Base-by-base conservation (phyloP, 2,888 invertebrate genomes). In the Pyrgus malvae region DNA sequence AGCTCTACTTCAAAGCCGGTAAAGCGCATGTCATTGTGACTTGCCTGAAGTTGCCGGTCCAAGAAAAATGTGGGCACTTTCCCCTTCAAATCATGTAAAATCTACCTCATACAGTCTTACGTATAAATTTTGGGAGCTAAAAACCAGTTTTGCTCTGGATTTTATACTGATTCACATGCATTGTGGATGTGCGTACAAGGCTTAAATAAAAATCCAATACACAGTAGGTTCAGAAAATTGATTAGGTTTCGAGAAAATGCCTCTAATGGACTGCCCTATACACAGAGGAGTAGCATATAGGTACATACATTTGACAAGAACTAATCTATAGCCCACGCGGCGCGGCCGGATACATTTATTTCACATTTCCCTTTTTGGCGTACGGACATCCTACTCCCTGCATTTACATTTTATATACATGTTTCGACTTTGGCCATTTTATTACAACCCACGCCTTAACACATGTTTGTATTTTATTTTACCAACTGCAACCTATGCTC, bases 351-450 rank as follows among this genome's bases (percentile, higher is more conserved):
- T 83, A 83, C 82, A 85, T 85, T 78, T 77, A 82, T 86, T 81
- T 83, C 81, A 80, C 77, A 80, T 84, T 76, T 80, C 74, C 80
- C 89, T 78, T 84, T 85, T 86, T 84, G 69, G 83, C 79, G 72
- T 70, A 69, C 84, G 85, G 86, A 86, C 87, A 80, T 85, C 86
- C 86, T 85, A 83, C 84, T 76, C 71, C 70, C 80, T 72, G 69
- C 69, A 81, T 87, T 83, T 80, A 80, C 84, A 85, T 87, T 78
- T 80, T 76, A 74, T 69, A 67, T 17, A 17, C n/a, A 31, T 33
- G 45, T 37, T 17, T 25, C 17, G 17, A n/a, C 64, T 62, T 29
- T 56, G 57, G 57, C 58, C 48, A 37, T 35, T 68, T 75, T 71
- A 69, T 59, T 56, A 48, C 62, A 49, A 71, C 84, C 85, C 79